Base-by-base conservation (phyloP, 2,113 vertebrate species). In the Arenaria interpres region DNA sequence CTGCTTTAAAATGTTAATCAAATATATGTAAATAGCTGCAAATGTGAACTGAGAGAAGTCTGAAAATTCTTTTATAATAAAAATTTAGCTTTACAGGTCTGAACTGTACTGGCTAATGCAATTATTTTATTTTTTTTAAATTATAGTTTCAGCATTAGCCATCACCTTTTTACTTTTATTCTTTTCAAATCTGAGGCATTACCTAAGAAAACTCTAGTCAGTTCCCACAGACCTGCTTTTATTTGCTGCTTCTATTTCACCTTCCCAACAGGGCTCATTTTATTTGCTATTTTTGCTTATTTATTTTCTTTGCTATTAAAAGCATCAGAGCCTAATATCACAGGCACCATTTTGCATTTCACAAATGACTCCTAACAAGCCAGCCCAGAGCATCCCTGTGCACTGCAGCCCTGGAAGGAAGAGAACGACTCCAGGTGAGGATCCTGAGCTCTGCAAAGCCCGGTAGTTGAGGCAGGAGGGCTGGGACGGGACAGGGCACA, bases 1-100 rank as follows among this genome's bases (percentile, higher is more conserved):
- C 96, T 96, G 97, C 94, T 97, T 98, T 95, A 87, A 96, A 96
- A 97, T 93, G 95, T 96, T 96, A 98, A 96, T 95, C 93, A 96
- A 97, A 97, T 53, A 10, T 83, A 96, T 95, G 97, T 97, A 98
- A 98, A 98, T 96, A 97, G 69, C 95, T 68, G 79, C 82, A 89
- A 97, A 95, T 63, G 45, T 86, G 85, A 94, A 94, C 91, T 77
- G 90, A 93, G 93, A 96, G 64, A 85, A 83, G 95, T 96, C 96
- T 90, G 81, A 97, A 97, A 96, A 97, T 93, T 72, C 43, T 88
- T 77, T 94, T 93, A 57, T 88, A 93, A 97, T 90, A 97, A 97
- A 96, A 95, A 74, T 64, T 86, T 77, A 32, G 74, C 94, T 93
- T 95, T 83, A 93, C 62, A 96, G 93, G 57, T 95, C 79, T 96